Base-by-base conservation (phyloP, 2,888 invertebrate genomes). In the Gymnosoma rotundatum region DNA sequence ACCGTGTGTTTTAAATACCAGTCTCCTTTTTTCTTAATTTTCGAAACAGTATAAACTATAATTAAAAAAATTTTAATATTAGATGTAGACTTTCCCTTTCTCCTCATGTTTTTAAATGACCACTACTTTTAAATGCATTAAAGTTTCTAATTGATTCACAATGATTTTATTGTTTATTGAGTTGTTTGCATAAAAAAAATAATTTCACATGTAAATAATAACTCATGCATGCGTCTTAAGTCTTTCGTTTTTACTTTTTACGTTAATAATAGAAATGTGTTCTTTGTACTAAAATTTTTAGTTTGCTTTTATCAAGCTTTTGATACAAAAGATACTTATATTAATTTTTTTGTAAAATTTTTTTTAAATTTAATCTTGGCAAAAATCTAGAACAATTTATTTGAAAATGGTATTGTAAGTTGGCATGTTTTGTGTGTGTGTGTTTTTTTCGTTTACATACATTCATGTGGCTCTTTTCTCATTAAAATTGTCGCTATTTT, bases 311-410 rank as follows among this genome's bases (percentile, higher is more conserved):
- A 25, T 18, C 56, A 5, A 16, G 4, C 6, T 25, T 45, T 45
- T 58, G 16, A 25, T n/a, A n/a, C n/a, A 32, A 32, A 32, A 32
- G 6, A 21, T 42, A 25, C n/a, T 8, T 20, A 12, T 69, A 38
- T 63, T 42, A 25, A 38, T 56, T 38, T n/a, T 52, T 64, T 72
- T 72, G 66, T 79, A 64, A 79, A 8, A 32, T 32, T 64, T 58
- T 70, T 36, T 61, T 18, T 21, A 45, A 42, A 42, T 58, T 50
- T 58, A 64, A 66, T 72, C 72, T 48, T 32, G 32, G 52, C 16
- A 66, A 72, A 72, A 79, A 79, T 73, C 79, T 79, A 73, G 72
- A 79, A 79, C 66, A 73, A 6, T 72, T 58, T 58, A 25, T 72
- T 64, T 64, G 10, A 67, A 81, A 69, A 74, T 69, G 50, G 67